These are phyloP conservation scores for Porites rus DNA, from an alignment of 92 coral and sea anemone genomes.

Conservation along the genomic window DNA sequence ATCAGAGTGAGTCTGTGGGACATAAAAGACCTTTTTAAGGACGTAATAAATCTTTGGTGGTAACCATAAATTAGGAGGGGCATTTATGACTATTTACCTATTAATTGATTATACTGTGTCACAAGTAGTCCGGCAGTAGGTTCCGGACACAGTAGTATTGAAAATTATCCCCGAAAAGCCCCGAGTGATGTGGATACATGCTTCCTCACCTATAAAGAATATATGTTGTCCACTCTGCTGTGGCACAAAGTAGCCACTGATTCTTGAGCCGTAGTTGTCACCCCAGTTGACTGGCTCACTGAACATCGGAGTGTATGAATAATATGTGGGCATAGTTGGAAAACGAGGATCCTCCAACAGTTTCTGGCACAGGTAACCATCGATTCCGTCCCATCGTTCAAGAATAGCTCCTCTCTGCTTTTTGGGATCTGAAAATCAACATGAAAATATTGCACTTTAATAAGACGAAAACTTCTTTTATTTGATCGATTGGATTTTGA, in stretches of 20 bases:
- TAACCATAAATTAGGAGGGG: too few relatives aligned
- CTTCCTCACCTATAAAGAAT: conserved; percentile 75
- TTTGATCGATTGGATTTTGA: too few relatives aligned
- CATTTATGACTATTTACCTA: too few relatives aligned
- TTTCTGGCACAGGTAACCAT: conserved; percentile 74
- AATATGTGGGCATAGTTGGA: conserved; percentile 78
- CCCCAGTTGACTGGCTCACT: conserved; percentile 90
- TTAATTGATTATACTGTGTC: too few relatives aligned
- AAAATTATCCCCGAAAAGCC: too few relatives aligned
- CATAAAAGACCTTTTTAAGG: too few relatives aligned
- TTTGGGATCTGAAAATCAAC: conserved; percentile 28
- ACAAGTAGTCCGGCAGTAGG: too few relatives aligned
- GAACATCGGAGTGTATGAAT: conserved; percentile 54
- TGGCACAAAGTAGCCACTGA: conserved; percentile 85
- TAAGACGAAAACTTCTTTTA: not conserved
- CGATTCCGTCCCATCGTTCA: conserved; percentile 93
- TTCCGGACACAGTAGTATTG: too few relatives aligned
- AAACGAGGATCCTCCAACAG: conserved; percentile 77
- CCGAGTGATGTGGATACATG: too few relatives aligned
- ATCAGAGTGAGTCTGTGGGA: too few relatives aligned
- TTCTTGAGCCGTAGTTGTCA: conserved; percentile 87
- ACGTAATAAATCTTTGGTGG: too few relatives aligned
- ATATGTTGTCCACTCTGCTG: conserved; percentile 76
- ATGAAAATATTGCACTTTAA: not conserved
- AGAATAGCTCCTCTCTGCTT: conserved; percentile 76